Evolutionary conservation across 2,888 invertebrate genomes (phyloP).

Genomic region (Cantharis flavilabris): DNA sequence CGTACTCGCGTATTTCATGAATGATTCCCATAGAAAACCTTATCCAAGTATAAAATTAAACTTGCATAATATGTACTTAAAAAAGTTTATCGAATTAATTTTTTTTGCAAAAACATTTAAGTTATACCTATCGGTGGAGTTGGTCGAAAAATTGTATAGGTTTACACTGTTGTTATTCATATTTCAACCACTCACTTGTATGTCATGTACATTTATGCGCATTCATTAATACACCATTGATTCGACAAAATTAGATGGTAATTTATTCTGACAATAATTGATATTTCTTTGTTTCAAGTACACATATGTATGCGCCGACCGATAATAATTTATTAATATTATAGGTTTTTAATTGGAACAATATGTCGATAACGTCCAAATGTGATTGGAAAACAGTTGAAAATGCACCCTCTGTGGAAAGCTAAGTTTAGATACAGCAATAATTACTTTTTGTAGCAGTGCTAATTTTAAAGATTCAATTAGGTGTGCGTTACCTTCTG

Average conservation of each 20-base stretch:
- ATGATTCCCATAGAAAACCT: neutral
- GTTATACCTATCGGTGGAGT: neutral
- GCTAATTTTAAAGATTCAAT: neutral
- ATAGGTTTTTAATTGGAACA: constrained; percentile 19
- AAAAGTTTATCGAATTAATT: neutral
- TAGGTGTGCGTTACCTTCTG: neutral
- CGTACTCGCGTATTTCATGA: neutral
- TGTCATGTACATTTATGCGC: neutral
- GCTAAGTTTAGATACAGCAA: neutral
- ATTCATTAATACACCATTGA: neutral
- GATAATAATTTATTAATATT: constrained; percentile 15
- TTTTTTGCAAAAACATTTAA: neutral
- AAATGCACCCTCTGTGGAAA: neutral
- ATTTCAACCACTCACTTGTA: neutral
- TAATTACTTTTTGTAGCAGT: neutral
- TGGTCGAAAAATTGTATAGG: neutral
- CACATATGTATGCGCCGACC: constrained; percentile 10
- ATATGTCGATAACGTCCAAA: constrained; percentile 13
- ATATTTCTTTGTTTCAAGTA: constrained; percentile 29
- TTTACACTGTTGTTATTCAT: neutral
- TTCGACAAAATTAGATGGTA: constrained; percentile 18
- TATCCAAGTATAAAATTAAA: neutral
- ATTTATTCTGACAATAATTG: constrained; percentile 26
- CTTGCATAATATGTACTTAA: neutral
- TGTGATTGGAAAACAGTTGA: neutral